Percentiles rank a stretch among this genome's conserved stretches.
These are phyloP conservation scores for Erpobdella octoculata DNA, from an alignment of 2,888 invertebrate species.

Conservation along the genomic window DNA sequence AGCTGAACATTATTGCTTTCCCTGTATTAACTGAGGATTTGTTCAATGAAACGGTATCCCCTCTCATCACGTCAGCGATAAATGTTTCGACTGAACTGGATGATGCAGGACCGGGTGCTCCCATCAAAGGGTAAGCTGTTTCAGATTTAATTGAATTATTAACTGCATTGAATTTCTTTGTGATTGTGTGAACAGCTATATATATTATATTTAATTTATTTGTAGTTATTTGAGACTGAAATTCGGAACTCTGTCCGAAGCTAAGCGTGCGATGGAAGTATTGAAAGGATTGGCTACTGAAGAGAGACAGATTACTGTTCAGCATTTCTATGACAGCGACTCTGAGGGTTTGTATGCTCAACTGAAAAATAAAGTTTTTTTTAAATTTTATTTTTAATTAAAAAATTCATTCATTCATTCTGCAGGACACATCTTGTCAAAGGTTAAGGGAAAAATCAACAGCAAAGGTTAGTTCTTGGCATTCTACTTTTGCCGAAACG, in stretches of 20 bases:
- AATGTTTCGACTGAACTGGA: conserved; percentile 31
- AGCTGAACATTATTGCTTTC: conserved; percentile 30
- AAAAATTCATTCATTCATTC: neutral
- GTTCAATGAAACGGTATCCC: conserved; percentile 14
- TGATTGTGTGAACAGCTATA: neutral
- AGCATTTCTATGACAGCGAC: conserved; percentile 26
- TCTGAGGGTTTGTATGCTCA: conserved; percentile 24
- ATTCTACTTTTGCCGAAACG: neutral
- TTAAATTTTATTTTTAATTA: too few species aligned
- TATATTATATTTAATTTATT: neutral
- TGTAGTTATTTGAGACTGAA: conserved; percentile 27
- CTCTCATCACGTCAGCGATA: conserved; percentile 23
- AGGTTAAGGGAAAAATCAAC: conserved; percentile 27
- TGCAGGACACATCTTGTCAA: conserved; percentile 29
- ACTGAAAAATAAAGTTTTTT: too few species aligned
- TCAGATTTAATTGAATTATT: neutral
- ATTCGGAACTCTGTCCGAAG: conserved; percentile 21
- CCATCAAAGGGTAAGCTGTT: conserved; percentile 29
- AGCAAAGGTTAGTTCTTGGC: conserved; percentile 1
- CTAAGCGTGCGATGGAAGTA: conserved; percentile 28
- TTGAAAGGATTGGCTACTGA: conserved; percentile 18
- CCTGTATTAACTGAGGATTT: conserved; percentile 23
- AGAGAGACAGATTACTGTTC: conserved; percentile 25
- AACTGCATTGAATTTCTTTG: neutral
- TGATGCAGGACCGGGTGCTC: conserved; percentile 26